Evolutionary conservation across 1,140 invertebrate species (phyloP).

Genomic region (Thaumatotibia leucotreta): DNA sequence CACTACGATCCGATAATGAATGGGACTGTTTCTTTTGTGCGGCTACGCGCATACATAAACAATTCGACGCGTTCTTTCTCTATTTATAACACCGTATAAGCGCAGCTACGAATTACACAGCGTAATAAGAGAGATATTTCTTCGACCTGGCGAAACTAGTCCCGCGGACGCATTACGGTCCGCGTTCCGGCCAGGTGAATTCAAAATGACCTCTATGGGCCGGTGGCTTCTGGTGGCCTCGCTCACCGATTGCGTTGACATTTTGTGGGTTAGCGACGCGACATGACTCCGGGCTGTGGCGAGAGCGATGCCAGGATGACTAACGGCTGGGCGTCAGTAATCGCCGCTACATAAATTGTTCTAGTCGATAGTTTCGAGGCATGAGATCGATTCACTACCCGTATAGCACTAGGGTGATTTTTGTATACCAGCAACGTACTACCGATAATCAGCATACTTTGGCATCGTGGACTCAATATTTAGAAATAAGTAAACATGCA

Average conservation of each 20-base stretch:
- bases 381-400: conserved; percentile 60
- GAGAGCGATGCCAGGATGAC: conserved; percentile 73
- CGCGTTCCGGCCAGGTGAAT: conserved; percentile 71
- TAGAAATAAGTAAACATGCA: conserved; percentile 38
- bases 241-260: conserved; percentile 67
- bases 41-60: conserved; percentile 47
- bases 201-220: conserved; percentile 75
- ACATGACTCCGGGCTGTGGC: conserved; percentile 49
- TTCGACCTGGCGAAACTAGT: conserved; percentile 73
- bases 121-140: conserved; percentile 74
- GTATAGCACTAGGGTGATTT: conserved; percentile 67
- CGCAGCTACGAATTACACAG: conserved; percentile 51
- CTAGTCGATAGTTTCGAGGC: conserved; percentile 55
- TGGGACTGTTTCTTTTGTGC: conserved; percentile 52
- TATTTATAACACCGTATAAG: conserved; percentile 47
- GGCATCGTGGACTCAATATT: conserved; percentile 58
- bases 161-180: conserved; percentile 71
- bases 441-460: conserved; percentile 59
- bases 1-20: conserved; percentile 69
- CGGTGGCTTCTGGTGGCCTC: conserved; percentile 69
- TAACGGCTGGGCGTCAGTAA: conserved; percentile 61
- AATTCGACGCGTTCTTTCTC: conserved; percentile 35
- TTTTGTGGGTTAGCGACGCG: conserved; percentile 69
- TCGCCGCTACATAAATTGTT: conserved; percentile 51
- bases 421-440: conserved; percentile 60